A percentile compares a stretch with the other conserved stretches of the same genome.
These are phyloP conservation scores for Falcaria lacertinaria DNA, from an alignment of 2,888 invertebrate genomes.

Conservation along the genomic window DNA sequence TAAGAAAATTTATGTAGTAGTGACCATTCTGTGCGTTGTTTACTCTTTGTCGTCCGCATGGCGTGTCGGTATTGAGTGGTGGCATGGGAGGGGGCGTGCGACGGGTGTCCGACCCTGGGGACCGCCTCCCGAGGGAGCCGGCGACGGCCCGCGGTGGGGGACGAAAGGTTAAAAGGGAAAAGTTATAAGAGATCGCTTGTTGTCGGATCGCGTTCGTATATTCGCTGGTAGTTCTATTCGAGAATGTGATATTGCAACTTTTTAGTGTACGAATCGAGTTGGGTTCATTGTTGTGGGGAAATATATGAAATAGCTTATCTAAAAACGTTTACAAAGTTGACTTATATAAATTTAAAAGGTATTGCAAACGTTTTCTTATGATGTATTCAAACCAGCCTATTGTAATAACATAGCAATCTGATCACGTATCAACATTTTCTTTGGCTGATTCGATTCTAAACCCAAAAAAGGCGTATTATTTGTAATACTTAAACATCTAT, in stretches of 20 bases:
- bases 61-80: constrained; percentile 79
- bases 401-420: too few relatives aligned
- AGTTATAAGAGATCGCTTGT: constrained; percentile 79
- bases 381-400: too few relatives aligned
- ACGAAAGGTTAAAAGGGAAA: constrained; percentile 79
- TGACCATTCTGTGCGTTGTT: constrained; percentile 28
- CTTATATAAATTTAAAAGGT: too few relatives aligned
- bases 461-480: too few relatives aligned
- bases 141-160: constrained; percentile 27
- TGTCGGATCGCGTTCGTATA: constrained; percentile 53
- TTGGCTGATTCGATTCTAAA: too few relatives aligned
- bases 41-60: constrained; percentile 72
- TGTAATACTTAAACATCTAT: too few relatives aligned
- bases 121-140: constrained; percentile 76
- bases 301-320: background rate
- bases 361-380: too few relatives aligned
- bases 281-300: background rate
- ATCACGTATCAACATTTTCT: too few relatives aligned
- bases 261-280: constrained; percentile 13
- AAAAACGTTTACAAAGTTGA: too few relatives aligned
- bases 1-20: background rate
- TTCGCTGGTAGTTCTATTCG: constrained; percentile 64
- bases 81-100: constrained; percentile 56
- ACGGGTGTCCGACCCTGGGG: constrained; percentile 74
- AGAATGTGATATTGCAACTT: constrained; percentile 52